Evolutionary conservation across 2,113 vertebrate genomes (phyloP).

Genomic region (Poeciliopsis prolifica): DNA sequence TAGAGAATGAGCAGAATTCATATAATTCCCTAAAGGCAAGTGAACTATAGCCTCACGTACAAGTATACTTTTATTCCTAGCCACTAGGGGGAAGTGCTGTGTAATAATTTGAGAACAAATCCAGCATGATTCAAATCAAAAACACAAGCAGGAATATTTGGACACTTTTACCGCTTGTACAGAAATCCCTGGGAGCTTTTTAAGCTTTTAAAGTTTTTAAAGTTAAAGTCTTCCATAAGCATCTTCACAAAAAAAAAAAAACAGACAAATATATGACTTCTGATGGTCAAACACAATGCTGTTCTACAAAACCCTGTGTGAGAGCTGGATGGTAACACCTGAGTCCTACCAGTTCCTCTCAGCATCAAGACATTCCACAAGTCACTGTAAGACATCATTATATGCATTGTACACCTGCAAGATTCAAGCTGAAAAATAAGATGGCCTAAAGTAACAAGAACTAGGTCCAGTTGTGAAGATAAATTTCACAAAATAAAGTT

Average conservation of each 20-base stretch:
- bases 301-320: neutral
- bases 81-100: slow-evolving; percentile 50
- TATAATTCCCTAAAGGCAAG: too few relatives aligned
- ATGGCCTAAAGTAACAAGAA: neutral
- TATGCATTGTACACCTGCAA: slow-evolving; percentile 83
- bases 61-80: slow-evolving; percentile 4
- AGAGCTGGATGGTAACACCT: slow-evolving; percentile 67
- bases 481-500: too few relatives aligned
- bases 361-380: slow-evolving; percentile 84
- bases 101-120: slow-evolving; percentile 18
- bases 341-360: slow-evolving; percentile 86
- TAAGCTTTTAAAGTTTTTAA: slow-evolving; percentile 27
- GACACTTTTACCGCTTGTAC: neutral
- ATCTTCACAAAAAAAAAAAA: slow-evolving; percentile 68
- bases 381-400: slow-evolving; percentile 83
- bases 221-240: slow-evolving; percentile 83
- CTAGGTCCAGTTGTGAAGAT: neutral
- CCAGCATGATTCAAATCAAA: slow-evolving; percentile 5
- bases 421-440: neutral
- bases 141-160: slow-evolving; percentile 7
- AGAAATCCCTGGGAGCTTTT: neutral
- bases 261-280: neutral
- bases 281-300: neutral
- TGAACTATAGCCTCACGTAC: neutral
- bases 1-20: too few relatives aligned